These are phyloP conservation scores for Aurelia sp. DNA, from an alignment of 30 jellyfish, hydroid and myxozoan genomes.

Conservation along the genomic window DNA sequence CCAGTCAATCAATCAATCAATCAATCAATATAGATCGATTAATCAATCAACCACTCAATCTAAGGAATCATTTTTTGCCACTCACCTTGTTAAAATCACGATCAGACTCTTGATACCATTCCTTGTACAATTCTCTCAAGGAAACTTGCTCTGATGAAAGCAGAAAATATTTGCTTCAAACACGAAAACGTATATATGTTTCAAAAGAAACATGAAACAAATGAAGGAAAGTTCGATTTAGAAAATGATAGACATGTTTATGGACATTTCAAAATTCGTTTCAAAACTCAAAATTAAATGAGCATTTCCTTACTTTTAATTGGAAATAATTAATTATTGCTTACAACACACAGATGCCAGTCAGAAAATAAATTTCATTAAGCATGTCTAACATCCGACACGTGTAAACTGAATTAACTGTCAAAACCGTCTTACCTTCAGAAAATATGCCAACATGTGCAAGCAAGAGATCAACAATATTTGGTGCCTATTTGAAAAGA, in stretches of 20 bases:
- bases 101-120: slow-evolving; percentile 84
- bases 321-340: too few relatives aligned
- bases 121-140: slow-evolving; percentile 71
- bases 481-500: slow-evolving; percentile 62
- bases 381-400: neutral
- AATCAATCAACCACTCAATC: too few relatives aligned
- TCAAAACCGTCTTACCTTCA: slow-evolving; percentile 48
- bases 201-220: too few relatives aligned
- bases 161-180: neutral
- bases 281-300: too few relatives aligned
- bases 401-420: neutral
- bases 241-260: too few relatives aligned
- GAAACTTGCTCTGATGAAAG: slow-evolving; percentile 33
- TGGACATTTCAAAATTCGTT: too few relatives aligned
- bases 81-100: slow-evolving; percentile 82
- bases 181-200: too few relatives aligned
- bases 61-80: neutral
- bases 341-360: too few relatives aligned
- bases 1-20: too few relatives aligned
- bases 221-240: too few relatives aligned
- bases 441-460: slow-evolving; percentile 90
- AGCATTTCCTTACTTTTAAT: too few relatives aligned
- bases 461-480: slow-evolving; percentile 76
- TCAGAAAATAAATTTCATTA: neutral
- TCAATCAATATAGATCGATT: too few relatives aligned